Evolutionary conservation across 2,113 vertebrate species (phyloP).

Genomic region (Saiga tatarica): DNA sequence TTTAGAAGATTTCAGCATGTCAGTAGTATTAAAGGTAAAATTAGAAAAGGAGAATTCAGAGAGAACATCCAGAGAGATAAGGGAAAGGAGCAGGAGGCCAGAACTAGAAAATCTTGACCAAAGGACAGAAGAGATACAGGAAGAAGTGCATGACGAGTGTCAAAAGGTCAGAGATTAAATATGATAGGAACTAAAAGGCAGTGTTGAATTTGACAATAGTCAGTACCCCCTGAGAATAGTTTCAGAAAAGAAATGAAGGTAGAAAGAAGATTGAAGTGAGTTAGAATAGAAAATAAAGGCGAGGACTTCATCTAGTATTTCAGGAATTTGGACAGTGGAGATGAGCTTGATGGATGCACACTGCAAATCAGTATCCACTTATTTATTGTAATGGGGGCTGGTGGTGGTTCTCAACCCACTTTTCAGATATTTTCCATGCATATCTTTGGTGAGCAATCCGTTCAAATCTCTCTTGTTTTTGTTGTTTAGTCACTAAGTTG

Average conservation of each 20-base stretch:
- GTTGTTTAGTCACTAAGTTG: not conserved
- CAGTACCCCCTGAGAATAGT: not conserved
- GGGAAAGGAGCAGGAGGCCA: too few species aligned
- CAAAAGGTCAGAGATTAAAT: not conserved
- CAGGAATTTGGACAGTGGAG: not conserved
- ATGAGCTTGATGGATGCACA: not conserved
- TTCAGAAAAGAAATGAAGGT: not conserved
- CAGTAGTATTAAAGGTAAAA: not conserved
- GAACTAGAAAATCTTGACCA: not conserved
- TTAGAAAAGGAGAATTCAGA: not conserved
- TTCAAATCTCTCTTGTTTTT: not conserved
- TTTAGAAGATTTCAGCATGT: not conserved
- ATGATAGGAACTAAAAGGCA: not conserved
- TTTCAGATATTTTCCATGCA: not conserved
- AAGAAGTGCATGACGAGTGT: not conserved
- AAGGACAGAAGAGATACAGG: not conserved
- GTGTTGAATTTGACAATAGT: not conserved
- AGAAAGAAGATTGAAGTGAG: not conserved
- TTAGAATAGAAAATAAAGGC: not conserved
- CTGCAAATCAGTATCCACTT: not conserved
- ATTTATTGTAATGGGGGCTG: not conserved
- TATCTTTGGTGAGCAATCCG: not conserved
- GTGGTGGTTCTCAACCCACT: not conserved
- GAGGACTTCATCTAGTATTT: not conserved
- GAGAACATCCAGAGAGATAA: not conserved